These are phyloP conservation scores for Clinocottus analis DNA, from an alignment of 2,113 vertebrate genomes.

Conservation along the genomic window DNA sequence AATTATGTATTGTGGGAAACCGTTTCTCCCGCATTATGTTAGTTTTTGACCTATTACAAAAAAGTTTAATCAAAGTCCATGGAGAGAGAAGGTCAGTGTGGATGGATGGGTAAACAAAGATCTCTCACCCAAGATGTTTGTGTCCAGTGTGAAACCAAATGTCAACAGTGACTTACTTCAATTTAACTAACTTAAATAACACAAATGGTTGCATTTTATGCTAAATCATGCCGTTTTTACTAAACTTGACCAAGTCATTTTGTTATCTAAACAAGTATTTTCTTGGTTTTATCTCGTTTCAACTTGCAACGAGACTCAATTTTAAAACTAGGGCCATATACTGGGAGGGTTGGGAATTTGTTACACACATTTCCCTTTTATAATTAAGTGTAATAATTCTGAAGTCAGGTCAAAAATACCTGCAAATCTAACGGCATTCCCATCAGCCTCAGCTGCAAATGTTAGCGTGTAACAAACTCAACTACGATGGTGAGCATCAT, in stretches of 20 bases:
- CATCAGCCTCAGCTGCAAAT: too few species aligned
- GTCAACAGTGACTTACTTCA: background rate
- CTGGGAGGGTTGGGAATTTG: background rate
- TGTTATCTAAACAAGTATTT: background rate
- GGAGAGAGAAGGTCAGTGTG: background rate
- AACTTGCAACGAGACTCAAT: too few species aligned
- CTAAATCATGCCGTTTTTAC: background rate
- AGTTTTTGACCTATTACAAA: background rate
- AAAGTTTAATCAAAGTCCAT: background rate
- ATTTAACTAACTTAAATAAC: background rate
- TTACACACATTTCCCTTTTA: background rate
- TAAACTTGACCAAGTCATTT: background rate
- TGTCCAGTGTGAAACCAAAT: background rate
- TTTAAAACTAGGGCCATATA: background rate
- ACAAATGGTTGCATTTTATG: background rate
- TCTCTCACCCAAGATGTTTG: background rate
- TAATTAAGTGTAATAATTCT: background rate
- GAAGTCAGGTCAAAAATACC: background rate
- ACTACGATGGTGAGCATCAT: too few species aligned
- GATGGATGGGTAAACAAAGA: background rate
- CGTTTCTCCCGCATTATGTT: background rate
- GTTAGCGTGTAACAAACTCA: too few species aligned
- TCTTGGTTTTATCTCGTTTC: background rate
- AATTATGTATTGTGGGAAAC: background rate
- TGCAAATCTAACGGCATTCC: background rate